Evolutionary conservation across 2,113 vertebrate genomes (phyloP).

Genomic region (Mormoops blainvillei): DNA sequence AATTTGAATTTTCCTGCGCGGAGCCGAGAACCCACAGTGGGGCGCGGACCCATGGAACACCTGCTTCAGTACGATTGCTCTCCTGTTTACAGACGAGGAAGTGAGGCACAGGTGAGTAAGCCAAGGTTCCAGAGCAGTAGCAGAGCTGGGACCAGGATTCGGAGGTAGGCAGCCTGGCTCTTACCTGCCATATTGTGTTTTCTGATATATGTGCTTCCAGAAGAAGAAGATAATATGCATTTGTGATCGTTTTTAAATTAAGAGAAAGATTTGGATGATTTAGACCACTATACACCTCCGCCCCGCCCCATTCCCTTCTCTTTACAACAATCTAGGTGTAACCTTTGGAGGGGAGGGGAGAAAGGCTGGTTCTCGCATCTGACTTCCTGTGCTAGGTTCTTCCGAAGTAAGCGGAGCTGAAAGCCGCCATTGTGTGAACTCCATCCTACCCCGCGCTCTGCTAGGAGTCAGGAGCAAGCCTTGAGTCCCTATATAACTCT

Average conservation of each 20-base stretch:
- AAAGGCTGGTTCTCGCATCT: not conserved
- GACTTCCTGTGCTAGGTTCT: not conserved
- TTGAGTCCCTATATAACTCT: not conserved
- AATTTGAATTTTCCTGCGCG: not conserved
- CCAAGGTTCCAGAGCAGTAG: not conserved
- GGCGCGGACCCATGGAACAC: not conserved
- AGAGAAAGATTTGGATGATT: not conserved
- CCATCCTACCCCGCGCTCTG: too few species aligned
- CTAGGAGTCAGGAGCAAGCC: not conserved
- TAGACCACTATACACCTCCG: not conserved
- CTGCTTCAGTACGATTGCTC: not conserved
- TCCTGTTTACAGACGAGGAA: not conserved
- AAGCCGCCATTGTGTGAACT: slow-evolving; percentile 38
- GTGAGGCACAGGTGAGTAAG: not conserved
- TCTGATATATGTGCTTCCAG: not conserved
- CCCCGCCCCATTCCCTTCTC: too few species aligned
- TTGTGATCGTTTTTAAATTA: not conserved
- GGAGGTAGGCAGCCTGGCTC: not conserved
- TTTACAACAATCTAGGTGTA: not conserved
- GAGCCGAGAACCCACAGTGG: not conserved
- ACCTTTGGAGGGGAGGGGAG: not conserved
- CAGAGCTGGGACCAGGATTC: not conserved
- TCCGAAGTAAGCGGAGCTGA: slow-evolving; percentile 18
- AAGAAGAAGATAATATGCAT: not conserved
- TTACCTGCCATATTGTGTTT: not conserved